Evolutionary conservation across 2,888 invertebrate species (phyloP), one percentile per base, ranked within the genome.

Genomic region (Odiellus spinosus): DNA sequence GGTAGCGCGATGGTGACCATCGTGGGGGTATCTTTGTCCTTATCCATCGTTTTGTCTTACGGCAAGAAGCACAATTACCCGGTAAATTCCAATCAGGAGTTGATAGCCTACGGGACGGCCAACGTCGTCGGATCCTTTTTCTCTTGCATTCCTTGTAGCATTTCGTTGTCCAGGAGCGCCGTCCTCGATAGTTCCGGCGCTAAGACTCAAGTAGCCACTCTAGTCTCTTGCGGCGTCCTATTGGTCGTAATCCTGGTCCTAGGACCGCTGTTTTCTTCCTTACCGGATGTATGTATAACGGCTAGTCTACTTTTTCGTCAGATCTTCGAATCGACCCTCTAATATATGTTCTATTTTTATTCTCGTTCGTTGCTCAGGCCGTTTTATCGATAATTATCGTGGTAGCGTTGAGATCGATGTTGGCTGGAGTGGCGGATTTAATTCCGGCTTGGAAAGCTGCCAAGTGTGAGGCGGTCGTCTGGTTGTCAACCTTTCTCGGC

Each of bases 121-220:
- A 57, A 69, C 52, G 50, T 64, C 12, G 41, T 67, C 32, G 61
- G 66, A 19, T 66, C 70, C 2, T 64, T 70, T 55, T 68, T 70
- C 58, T 64, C 65, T 3, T 64, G 67, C 42, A 67, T 67, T 56
- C 65, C 66, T 3, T 60, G 65, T 5, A 64, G 67, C 3, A 67
- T 65, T 15, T 70, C 71, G 1, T 58, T 72, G 42, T 69, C 70
- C n/a, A 57, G 72, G 42, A 70, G 70, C 47, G 56, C 70, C 18
- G 83, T 90, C 44, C 87, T 88, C 60, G 80, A 83, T 58, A 74
- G 78, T 56, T 83, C 84, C 1, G 90, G 91, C 11, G 82, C 84
- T 34, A 80, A 76, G 59, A 85, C 87, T 0, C 84, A 87, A 62
- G 55, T 84, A 38, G 82, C 86, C 2, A 81, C 83, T 0, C 61